Base-by-base conservation (phyloP, 1,140 invertebrate genomes). In the Zaprionus ornatus region DNA sequence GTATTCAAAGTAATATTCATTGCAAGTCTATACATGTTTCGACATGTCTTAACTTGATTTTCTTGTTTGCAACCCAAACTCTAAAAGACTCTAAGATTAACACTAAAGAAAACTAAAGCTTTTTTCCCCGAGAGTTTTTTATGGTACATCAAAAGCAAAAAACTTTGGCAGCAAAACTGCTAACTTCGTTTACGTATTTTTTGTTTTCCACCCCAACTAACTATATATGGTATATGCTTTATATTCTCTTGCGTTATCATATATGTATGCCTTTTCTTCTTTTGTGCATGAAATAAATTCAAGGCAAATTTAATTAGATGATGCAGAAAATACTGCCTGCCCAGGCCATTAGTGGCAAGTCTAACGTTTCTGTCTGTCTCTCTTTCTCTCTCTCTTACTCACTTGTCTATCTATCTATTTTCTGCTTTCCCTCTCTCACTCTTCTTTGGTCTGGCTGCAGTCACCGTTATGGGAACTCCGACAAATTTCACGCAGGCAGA, bases 391-490 rank as follows among this genome's bases (percentile, higher is more conserved):
- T 50, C 1, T 23, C 5, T 1, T n/a, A 48, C 42, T 29, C 6
- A 48, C 6, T 10, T 56, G 25, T 13, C 27, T 52, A 3, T 32
- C 42, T 60, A 29, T 37, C n/a, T 15, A 15, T 21, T 9, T 13
- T 15, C 17, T 50, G 23, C 37, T 17, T 27, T 32, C 10, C 35
- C 42, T 27, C 19, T 35, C 13, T 40, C 10, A 4, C 4, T 32
- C 25, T 50, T 23, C 21, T 25, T 13, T n/a, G 37, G 37, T 40
- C 13, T 59, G 27, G 42, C 15, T 55, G 19, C 71, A 92, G 91
- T 90, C 40, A 92, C 91, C 48, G 90, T 91, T 21, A 92, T 92
- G 91, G 91, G 91, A 19, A 91, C 88, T 0, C 85, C 83, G 40
- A 92, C 91, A 0, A 86, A 82, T 70, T 92, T 92, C 21, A 84